Evolutionary conservation across 2,797 vertebrate species (phyloP).

Genomic region (Rhinatrema bivittatum): DNA sequence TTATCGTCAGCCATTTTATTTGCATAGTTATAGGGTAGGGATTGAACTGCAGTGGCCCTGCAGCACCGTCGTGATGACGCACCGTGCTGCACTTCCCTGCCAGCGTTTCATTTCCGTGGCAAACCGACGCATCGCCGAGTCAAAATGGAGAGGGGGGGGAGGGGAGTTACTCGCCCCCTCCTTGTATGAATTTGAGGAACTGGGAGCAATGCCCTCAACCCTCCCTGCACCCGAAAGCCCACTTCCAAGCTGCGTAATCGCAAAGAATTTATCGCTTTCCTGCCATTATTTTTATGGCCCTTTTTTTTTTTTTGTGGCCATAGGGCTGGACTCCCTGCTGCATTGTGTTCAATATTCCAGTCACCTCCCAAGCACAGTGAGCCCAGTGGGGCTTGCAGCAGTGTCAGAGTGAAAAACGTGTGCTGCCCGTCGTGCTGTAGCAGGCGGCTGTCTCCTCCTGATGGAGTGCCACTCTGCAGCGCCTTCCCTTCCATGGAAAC

Average conservation of each 20-base stretch:
- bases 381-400: constrained; percentile 40
- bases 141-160: background rate
- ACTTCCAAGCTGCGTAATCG: constrained; percentile 18
- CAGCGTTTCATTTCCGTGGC: constrained; percentile 5
- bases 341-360: constrained; percentile 34
- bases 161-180: background rate
- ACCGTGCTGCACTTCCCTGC: constrained; percentile 1
- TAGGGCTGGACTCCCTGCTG: no score
- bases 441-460: constrained; percentile 33
- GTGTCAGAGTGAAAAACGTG: constrained; percentile 54
- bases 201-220: constrained; percentile 10
- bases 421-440: constrained; percentile 21
- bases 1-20: constrained; percentile 26
- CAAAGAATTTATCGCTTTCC: constrained; percentile 16
- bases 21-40: constrained; percentile 8
- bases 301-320: background rate
- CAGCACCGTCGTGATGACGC: background rate
- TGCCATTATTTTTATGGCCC: background rate
- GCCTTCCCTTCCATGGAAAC: constrained; percentile 15
- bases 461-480: constrained; percentile 21
- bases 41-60: constrained; percentile 12
- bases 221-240: no score
- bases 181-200: background rate
- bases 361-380: constrained; percentile 47
- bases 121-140: constrained; percentile 10